Conservation (phyloP, 2,888 invertebrate genomes). For the Eupeodes luniger region DNA sequence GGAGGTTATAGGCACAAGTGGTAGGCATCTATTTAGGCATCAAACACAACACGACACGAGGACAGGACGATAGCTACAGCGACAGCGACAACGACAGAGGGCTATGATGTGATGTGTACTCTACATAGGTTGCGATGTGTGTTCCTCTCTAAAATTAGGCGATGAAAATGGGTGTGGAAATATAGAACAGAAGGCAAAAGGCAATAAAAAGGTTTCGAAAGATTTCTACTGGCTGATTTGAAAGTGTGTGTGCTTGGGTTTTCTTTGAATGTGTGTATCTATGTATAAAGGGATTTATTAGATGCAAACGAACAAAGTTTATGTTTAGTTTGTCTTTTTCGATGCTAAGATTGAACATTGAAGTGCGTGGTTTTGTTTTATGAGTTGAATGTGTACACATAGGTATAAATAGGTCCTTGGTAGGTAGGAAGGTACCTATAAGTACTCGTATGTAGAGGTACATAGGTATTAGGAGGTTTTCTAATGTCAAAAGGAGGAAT, state of each 20-base stretch:
- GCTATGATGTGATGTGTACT: constrained; percentile 10
- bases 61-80: not conserved
- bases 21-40: constrained; percentile 74
- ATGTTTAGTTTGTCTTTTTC: constrained; percentile 65
- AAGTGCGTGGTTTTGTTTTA: constrained; percentile 63
- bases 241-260: constrained; percentile 38
- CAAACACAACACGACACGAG: constrained; percentile 17
- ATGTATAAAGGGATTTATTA: constrained; percentile 58
- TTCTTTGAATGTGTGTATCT: constrained; percentile 11
- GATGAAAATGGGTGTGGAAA: constrained; percentile 74
- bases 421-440: no score
- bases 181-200: constrained; percentile 72
- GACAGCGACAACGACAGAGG: not conserved
- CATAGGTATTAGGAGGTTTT: constrained; percentile 29
- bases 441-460: not conserved
- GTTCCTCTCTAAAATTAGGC: constrained; percentile 73
- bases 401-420: not conserved
- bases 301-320: constrained; percentile 69
- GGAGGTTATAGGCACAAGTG: constrained; percentile 57
- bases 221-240: constrained; percentile 68
- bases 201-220: constrained; percentile 70
- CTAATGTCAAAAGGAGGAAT: constrained; percentile 45
- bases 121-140: constrained; percentile 59
- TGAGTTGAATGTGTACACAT: constrained; percentile 27
- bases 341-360: constrained; percentile 43